Percentiles rank a stretch among this genome's conserved stretches.
phyloP scores from a whole-genome alignment of 1,140 invertebrate genomes.

The Pachypsylla venusta region DNA sequence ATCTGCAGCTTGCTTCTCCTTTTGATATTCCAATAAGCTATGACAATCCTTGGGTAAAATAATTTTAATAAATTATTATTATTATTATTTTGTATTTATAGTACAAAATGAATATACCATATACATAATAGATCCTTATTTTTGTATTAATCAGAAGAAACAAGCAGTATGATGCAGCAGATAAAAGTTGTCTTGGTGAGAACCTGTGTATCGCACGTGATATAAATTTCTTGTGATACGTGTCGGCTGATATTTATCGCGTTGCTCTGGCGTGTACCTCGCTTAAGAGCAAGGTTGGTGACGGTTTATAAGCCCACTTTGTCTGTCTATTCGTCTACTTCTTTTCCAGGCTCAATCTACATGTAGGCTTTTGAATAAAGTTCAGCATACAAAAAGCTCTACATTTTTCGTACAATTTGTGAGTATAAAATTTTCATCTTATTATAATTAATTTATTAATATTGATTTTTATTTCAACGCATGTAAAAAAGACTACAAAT shows the following conservation, averaged over 20 bases:
- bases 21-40: no score
- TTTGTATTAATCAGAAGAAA: no score
- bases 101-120: no score
- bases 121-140: no score
- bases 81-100: no score
- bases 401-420: background rate
- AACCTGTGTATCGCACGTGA: no score
- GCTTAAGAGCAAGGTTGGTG: background rate
- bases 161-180: no score
- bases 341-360: background rate
- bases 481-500: background rate
- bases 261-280: background rate
- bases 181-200: no score
- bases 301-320: background rate
- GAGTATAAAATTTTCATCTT: background rate
- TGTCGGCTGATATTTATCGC: background rate
- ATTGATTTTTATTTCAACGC: background rate
- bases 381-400: constrained; percentile 2
- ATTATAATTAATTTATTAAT: background rate
- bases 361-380: background rate
- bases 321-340: background rate
- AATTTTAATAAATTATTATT: no score
- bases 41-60: no score
- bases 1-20: no score
- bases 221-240: background rate